Percentiles rank a stretch among this genome's conserved stretches.
These are phyloP conservation scores for Casuarius casuarius DNA, from an alignment of 2,113 vertebrate genomes.

Conservation along the genomic window DNA sequence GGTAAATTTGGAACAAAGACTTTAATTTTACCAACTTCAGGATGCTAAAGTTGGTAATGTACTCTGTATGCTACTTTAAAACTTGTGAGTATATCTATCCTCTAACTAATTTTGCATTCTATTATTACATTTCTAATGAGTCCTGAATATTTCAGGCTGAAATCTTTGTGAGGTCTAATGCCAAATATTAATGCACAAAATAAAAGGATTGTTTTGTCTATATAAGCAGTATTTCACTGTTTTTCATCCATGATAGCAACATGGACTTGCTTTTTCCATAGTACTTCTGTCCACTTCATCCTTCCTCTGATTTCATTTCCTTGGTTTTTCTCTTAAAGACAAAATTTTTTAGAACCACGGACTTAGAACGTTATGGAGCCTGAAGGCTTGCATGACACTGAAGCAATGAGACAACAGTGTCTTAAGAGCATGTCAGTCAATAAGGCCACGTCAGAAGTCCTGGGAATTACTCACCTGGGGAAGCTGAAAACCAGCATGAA, in stretches of 20 bases:
- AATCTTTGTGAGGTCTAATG: neutral
- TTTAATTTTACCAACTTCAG: neutral
- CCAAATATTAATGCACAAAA: neutral
- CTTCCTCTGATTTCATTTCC: neutral
- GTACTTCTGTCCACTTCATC: neutral
- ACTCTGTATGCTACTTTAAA: neutral
- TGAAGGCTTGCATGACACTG: neutral
- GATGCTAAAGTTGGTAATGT: fast-evolving
- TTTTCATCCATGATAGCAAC: neutral
- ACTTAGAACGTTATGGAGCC: neutral
- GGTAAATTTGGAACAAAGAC: neutral
- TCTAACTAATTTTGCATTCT: neutral
- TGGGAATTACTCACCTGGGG: neutral
- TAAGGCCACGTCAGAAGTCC: neutral
- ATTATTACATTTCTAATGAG: neutral
- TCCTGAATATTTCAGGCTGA: neutral
- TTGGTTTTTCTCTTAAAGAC: neutral
- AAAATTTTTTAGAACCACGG: neutral
- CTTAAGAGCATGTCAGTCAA: neutral
- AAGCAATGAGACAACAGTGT: neutral
- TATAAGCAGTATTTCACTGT: neutral
- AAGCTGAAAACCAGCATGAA: neutral
- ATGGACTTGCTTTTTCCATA: neutral
- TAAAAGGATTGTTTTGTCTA: neutral
- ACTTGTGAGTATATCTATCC: neutral